phyloP scores from a whole-genome alignment of 2,113 vertebrate genomes.

The Hoplias malabaricus region DNA sequence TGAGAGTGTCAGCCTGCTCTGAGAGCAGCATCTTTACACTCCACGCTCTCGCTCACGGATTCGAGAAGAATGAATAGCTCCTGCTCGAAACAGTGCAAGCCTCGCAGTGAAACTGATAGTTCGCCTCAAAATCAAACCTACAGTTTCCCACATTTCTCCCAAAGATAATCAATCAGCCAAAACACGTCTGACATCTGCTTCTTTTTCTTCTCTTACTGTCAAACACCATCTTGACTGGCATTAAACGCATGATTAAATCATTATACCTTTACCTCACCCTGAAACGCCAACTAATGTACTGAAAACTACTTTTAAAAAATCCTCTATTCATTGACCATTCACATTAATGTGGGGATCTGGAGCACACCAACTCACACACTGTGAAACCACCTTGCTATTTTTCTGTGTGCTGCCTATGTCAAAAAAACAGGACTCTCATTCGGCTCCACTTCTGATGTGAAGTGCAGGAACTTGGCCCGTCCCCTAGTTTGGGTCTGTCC shows the following conservation, averaged over 20 bases:
- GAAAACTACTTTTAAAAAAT: too few relatives aligned
- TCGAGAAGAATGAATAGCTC: conserved; percentile 41
- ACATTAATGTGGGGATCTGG: too few relatives aligned
- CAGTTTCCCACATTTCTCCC: background rate
- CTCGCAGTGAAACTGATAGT: background rate
- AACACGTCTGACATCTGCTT: background rate
- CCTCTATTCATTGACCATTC: too few relatives aligned
- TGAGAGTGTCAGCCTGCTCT: conserved; percentile 6
- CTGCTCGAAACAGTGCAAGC: background rate
- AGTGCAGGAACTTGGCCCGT: too few relatives aligned
- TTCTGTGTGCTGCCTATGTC: too few relatives aligned
- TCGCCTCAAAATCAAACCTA: background rate
- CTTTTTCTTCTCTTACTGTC: too few relatives aligned
- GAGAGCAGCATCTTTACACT: conserved; percentile 24
- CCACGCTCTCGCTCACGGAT: background rate
- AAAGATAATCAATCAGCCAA: background rate
- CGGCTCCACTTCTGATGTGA: background rate
- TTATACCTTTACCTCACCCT: background rate
- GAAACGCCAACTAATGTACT: too few relatives aligned
- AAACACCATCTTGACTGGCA: too few relatives aligned
- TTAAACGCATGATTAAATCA: background rate
- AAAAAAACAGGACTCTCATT: too few relatives aligned
- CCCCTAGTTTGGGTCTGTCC: too few relatives aligned
- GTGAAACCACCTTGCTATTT: too few relatives aligned
- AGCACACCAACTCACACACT: too few relatives aligned